These are phyloP conservation scores for Drosophila ochracea DNA, from an alignment of 2,888 invertebrate species.

Conservation along the genomic window DNA sequence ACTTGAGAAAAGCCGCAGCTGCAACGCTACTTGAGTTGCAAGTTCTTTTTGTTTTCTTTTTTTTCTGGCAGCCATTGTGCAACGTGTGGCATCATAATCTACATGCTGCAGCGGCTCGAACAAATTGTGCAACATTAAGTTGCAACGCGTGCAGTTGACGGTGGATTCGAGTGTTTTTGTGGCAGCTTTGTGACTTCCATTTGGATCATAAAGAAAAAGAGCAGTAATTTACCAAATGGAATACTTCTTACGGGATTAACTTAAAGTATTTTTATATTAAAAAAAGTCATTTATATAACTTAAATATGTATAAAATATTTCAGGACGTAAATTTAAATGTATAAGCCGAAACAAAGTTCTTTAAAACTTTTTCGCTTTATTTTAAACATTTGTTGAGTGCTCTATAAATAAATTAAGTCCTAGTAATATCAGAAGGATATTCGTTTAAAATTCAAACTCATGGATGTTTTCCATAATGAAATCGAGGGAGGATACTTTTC, in stretches of 20 bases:
- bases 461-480: not conserved
- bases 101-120: constrained; percentile 24
- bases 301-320: not conserved
- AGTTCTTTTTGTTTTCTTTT: constrained; percentile 2
- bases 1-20: constrained; percentile 47
- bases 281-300: not conserved
- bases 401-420: not conserved
- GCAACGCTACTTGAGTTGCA: constrained; percentile 59
- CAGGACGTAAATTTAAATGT: not conserved
- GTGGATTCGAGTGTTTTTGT: constrained; percentile 1
- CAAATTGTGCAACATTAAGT: constrained; percentile 38
- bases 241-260: not conserved
- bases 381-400: not conserved
- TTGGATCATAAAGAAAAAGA: not conserved
- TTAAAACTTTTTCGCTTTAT: not conserved
- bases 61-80: constrained; percentile 32
- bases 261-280: not conserved
- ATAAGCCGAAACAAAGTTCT: not conserved
- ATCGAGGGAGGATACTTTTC: not conserved
- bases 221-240: not conserved
- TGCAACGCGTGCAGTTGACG: constrained; percentile 44
- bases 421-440: not conserved
- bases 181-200: constrained; percentile 6
- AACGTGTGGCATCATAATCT: constrained; percentile 58
- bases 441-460: not conserved